Conservation (phyloP, 1,140 invertebrate genomes). For the silkworm (Bombyx mori) region ASM3026992v2 NC_085109.1:9466001-9466500, state of each 20-base stretch:
- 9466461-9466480: slow-evolving; percentile 60
- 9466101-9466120: neutral
- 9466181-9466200: slow-evolving; percentile 74
- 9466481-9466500: slow-evolving; percentile 56
- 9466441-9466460: slow-evolving; percentile 70
- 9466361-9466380: slow-evolving; percentile 37
- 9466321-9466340: slow-evolving; percentile 60
- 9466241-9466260: slow-evolving; percentile 32
- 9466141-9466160: neutral
- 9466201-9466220: slow-evolving; percentile 75
- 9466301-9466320: slow-evolving; percentile 59
- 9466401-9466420: slow-evolving; percentile 60
- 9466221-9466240: slow-evolving; percentile 54
- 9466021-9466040: slow-evolving; percentile 54
- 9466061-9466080: slow-evolving; percentile 70
- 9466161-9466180: neutral
- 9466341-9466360: slow-evolving; percentile 43
- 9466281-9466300: slow-evolving; percentile 46
- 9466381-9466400: slow-evolving; percentile 50
- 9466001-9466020: slow-evolving; percentile 71
- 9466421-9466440: slow-evolving; percentile 67
- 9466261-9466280: slow-evolving; percentile 47
- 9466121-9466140: too few relatives aligned
- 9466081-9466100: slow-evolving; percentile 1
- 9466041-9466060: slow-evolving; percentile 73